Conservation (phyloP, 2,113 vertebrate species). For the Spea bombifrons region DNA sequence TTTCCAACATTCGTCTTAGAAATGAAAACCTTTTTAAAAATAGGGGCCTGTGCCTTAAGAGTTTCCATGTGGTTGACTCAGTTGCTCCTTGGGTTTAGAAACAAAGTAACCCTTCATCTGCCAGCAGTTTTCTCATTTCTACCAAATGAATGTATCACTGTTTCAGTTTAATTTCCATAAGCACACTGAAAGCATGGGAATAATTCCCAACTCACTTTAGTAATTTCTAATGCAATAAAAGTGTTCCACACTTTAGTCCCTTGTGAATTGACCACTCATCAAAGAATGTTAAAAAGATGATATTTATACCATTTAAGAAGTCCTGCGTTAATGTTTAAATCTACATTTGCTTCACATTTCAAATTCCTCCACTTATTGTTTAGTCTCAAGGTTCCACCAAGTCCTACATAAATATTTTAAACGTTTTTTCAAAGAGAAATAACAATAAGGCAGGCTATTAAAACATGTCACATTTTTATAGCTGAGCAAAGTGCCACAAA, state of each 20-base stretch:
- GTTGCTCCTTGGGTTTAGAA: conserved; percentile 36
- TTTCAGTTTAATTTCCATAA: conserved; percentile 34
- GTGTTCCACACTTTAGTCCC: conserved; percentile 30
- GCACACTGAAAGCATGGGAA: conserved; percentile 23
- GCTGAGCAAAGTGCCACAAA: neutral
- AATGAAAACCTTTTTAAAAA: conserved; percentile 32
- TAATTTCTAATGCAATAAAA: conserved; percentile 37
- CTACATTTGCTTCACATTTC: neutral
- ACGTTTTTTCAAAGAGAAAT: too few species aligned
- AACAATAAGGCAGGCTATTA: too few species aligned
- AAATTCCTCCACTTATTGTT: neutral
- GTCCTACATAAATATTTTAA: neutral
- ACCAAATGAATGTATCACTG: conserved; percentile 42
- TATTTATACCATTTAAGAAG: conserved; percentile 23
- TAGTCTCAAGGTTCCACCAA: neutral
- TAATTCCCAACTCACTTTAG: conserved; percentile 32
- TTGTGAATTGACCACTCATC: conserved; percentile 24
- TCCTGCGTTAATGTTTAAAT: neutral
- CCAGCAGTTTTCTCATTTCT: conserved; percentile 44
- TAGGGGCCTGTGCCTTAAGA: conserved; percentile 41
- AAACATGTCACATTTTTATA: conserved; percentile 17
- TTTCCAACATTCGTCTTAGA: conserved; percentile 23
- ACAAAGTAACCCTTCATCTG: conserved; percentile 48
- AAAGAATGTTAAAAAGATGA: conserved; percentile 16
- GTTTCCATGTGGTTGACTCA: conserved; percentile 45